Conservation (phyloP, 2,113 vertebrate species). For the Cercopithecus mona region DNA sequence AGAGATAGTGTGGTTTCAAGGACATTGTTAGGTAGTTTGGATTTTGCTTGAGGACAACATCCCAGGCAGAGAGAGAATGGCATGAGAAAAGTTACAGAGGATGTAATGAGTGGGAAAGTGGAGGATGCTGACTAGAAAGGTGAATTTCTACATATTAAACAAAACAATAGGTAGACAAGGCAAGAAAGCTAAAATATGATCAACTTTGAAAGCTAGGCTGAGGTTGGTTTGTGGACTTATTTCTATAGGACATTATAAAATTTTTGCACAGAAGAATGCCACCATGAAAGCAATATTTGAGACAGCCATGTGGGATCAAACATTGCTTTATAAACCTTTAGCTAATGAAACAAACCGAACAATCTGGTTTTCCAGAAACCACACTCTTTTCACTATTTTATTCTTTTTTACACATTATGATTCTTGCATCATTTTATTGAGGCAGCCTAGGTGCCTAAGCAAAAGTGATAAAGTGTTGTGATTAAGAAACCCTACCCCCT, state of each 20-base stretch:
- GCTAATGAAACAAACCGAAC: neutral
- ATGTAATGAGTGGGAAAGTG: neutral
- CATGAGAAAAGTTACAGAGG: neutral
- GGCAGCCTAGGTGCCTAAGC: neutral
- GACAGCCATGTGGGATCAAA: neutral
- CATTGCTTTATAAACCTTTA: neutral
- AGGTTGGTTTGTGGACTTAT: neutral
- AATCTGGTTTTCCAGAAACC: neutral
- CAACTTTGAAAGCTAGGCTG: neutral
- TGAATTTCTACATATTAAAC: neutral
- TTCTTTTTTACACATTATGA: neutral
- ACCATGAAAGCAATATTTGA: neutral
- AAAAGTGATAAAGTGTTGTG: neutral
- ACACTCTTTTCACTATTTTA: neutral
- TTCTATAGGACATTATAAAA: neutral
- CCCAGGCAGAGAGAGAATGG: neutral
- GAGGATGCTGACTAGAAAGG: neutral
- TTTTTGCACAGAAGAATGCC: neutral
- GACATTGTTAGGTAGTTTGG: neutral
- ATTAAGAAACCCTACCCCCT: neutral
- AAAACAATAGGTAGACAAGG: neutral
- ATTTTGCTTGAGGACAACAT: neutral
- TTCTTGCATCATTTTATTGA: neutral
- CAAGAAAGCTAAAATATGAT: neutral
- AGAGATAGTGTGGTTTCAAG: neutral